Conservation (phyloP, 1,140 invertebrate genomes). For the Leptopilina boulardi region DNA sequence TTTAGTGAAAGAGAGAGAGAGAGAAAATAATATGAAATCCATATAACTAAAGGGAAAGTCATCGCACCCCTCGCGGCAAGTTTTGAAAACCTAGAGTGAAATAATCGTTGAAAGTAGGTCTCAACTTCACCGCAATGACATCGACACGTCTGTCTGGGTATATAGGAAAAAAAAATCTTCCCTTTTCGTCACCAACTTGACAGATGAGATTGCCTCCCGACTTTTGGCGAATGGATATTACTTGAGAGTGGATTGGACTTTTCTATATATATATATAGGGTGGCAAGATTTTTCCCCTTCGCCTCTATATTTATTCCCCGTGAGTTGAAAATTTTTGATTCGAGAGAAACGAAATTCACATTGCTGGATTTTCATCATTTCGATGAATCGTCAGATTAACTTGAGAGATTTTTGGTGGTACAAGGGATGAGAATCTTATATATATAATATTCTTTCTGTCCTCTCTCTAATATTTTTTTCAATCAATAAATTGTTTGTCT, state of each 20-base stretch:
- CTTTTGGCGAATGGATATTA: conserved; percentile 18
- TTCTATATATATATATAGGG: too few relatives aligned
- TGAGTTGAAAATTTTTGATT: too few relatives aligned
- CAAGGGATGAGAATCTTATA: too few relatives aligned
- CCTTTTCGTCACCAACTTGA: conserved; percentile 18
- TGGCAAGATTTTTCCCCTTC: neutral
- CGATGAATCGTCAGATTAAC: too few relatives aligned
- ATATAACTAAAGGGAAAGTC: neutral
- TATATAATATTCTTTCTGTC: too few relatives aligned
- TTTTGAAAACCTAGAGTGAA: neutral
- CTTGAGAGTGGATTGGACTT: conserved; percentile 8
- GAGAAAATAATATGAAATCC: neutral
- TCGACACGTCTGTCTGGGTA: conserved; percentile 23
- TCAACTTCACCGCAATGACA: conserved; percentile 9
- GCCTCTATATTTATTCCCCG: too few relatives aligned
- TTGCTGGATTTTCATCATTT: too few relatives aligned
- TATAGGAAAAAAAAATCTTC: neutral
- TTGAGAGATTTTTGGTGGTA: too few relatives aligned
- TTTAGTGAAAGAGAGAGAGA: too few relatives aligned
- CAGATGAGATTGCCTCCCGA: conserved; percentile 22
- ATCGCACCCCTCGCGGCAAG: neutral
- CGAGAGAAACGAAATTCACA: too few relatives aligned
- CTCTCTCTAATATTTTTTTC: too few relatives aligned
- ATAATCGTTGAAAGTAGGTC: conserved; percentile 15
- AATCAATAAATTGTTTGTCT: too few relatives aligned